Evolutionary conservation across 2,888 invertebrate genomes (phyloP).

Genomic region (Ichneumon xanthorius): DNA sequence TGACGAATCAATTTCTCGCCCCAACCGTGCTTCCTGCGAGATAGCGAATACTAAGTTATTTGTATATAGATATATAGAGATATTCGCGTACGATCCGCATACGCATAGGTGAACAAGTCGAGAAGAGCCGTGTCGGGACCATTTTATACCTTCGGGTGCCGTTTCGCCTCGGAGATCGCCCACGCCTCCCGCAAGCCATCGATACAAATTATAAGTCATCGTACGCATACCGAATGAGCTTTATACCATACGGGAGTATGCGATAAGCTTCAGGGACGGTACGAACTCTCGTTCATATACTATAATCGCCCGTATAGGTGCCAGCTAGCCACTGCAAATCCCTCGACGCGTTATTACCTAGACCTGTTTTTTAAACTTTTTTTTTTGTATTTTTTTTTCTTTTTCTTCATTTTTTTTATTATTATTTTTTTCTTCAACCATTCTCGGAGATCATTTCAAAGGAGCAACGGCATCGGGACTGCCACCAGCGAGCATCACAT

Average conservation of each 20-base stretch:
- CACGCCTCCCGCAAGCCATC: conserved; percentile 72
- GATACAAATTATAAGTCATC: conserved; percentile 75
- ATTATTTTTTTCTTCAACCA: conserved; percentile 47
- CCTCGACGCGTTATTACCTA: conserved; percentile 54
- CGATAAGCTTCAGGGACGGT: conserved; percentile 10
- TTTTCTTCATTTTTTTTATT: background rate
- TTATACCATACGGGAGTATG: conserved; percentile 20
- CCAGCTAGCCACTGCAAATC: conserved; percentile 47
- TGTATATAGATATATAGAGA: conserved; percentile 15
- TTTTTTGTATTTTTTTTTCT: background rate
- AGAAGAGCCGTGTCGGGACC: conserved; percentile 26
- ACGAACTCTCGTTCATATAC: conserved; percentile 23
- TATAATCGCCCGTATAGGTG: conserved; percentile 60
- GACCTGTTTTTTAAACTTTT: conserved; percentile 14
- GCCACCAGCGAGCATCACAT: conserved; percentile 30
- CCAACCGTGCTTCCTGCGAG: conserved; percentile 71
- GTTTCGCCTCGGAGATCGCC: conserved; percentile 72
- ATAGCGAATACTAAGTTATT: conserved; percentile 20
- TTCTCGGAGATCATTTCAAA: conserved; percentile 48
- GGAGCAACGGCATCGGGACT: conserved; percentile 35
- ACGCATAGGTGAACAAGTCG: conserved; percentile 20
- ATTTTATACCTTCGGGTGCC: conserved; percentile 68
- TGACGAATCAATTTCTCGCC: conserved; percentile 81
- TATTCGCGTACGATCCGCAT: conserved; percentile 16
- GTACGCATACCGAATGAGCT: conserved; percentile 60